Conservation (phyloP, 2,888 invertebrate genomes). For the Spodoptera exigua region DNA sequence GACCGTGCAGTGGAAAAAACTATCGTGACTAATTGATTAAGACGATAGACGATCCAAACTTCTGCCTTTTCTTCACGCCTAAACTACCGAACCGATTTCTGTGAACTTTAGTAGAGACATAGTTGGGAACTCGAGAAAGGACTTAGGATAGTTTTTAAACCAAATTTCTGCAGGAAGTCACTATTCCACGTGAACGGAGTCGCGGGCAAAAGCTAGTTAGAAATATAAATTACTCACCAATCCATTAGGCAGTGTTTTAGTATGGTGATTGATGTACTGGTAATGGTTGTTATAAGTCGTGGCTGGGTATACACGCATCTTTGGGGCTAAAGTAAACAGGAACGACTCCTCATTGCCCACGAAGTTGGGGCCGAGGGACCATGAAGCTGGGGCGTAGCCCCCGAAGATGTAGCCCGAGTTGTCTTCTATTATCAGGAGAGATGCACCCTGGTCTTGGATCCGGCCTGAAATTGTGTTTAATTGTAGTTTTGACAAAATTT, state of each 20-base stretch:
- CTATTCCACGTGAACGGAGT: too few relatives aligned
- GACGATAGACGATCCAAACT: too few relatives aligned
- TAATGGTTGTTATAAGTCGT: conserved; percentile 96
- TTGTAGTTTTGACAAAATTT: too few relatives aligned
- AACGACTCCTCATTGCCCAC: conserved; percentile 93
- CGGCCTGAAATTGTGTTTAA: conserved; percentile 84
- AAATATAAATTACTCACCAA: conserved; percentile 91
- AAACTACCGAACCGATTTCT: too few relatives aligned
- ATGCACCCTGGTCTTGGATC: conserved; percentile 94
- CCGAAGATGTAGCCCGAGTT: conserved; percentile 95
- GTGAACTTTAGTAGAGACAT: too few relatives aligned
- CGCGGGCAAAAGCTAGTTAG: too few relatives aligned
- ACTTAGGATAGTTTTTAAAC: too few relatives aligned
- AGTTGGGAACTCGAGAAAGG: too few relatives aligned
- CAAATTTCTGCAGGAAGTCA: too few relatives aligned
- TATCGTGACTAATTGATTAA: too few relatives aligned
- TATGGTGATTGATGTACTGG: conserved; percentile 97
- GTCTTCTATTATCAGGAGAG: conserved; percentile 95
- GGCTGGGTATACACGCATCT: conserved; percentile 93
- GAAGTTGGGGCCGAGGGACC: conserved; percentile 94
- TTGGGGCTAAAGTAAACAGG: conserved; percentile 95
- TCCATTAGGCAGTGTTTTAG: conserved; percentile 98
- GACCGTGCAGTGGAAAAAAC: too few relatives aligned
- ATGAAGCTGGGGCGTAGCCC: conserved; percentile 94
- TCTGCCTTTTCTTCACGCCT: too few relatives aligned